Conservation (phyloP, 2,888 invertebrate species). For the Adineta ricciae region DNA sequence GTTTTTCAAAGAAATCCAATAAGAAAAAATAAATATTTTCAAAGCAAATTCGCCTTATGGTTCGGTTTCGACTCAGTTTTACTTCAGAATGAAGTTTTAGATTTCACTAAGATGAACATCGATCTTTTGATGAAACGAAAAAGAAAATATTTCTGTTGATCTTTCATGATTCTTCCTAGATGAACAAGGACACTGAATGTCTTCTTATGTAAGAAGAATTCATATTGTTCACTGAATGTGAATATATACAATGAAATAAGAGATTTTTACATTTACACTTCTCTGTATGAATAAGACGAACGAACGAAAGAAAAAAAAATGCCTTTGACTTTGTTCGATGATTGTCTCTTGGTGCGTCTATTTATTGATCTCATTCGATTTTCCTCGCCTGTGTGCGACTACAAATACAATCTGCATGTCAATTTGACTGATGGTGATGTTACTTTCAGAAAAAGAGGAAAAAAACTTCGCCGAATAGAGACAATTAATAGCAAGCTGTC, state of each 20-base stretch:
- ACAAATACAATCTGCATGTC: conserved; percentile 13
- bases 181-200: background rate
- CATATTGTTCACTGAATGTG: background rate
- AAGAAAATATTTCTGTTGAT: background rate
- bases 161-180: background rate
- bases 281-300: no score
- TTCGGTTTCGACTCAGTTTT: no score
- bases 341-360: background rate
- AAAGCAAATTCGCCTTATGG: no score
- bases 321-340: background rate
- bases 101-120: no score
- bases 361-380: background rate
- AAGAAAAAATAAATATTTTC: background rate
- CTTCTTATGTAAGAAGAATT: background rate
- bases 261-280: background rate
- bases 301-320: background rate
- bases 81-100: no score
- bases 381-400: background rate
- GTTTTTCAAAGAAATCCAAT: background rate
- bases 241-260: background rate
- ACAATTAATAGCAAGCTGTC: background rate
- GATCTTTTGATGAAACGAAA: background rate
- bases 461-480: background rate
- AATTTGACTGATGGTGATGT: background rate
- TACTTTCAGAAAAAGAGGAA: background rate